Percentiles rank a stretch among this genome's conserved stretches.
Evolutionary conservation across 2,113 vertebrate species (phyloP).

Genomic region (Ciconia maguari): DNA sequence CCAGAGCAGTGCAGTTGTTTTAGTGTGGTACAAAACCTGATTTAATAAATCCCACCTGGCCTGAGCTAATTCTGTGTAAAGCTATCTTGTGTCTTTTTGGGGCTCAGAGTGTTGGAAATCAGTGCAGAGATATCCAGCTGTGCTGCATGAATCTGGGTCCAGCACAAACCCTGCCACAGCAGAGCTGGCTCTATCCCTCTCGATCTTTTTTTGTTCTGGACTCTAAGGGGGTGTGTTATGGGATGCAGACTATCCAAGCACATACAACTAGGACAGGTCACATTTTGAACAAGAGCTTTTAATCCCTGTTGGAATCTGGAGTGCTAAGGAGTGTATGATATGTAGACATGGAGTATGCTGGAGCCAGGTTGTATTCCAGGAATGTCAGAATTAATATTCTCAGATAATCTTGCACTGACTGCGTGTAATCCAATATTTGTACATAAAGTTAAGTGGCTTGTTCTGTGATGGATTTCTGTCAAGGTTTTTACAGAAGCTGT

Average conservation of each 20-base stretch:
- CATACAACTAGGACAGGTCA: neutral
- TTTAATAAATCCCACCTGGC: neutral
- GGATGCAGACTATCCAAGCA: neutral
- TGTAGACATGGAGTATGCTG: neutral
- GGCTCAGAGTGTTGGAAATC: neutral
- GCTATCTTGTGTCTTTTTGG: neutral
- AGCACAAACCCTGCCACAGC: neutral
- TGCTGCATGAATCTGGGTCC: neutral
- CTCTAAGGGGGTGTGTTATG: accelerated
- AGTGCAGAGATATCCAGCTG: neutral
- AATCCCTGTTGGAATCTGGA: neutral
- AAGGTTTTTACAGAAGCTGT: neutral
- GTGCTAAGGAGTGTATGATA: neutral
- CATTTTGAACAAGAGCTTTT: neutral
- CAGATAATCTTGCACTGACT: neutral
- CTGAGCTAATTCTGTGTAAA: neutral
- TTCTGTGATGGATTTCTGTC: neutral
- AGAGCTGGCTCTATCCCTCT: neutral
- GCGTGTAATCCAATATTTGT: neutral
- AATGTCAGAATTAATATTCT: neutral
- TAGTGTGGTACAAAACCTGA: neutral
- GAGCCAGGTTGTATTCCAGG: neutral
- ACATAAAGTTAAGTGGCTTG: neutral
- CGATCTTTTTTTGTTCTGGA: neutral
- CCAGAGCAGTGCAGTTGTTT: neutral